Evolutionary conservation across 92 coral and sea anemone species (phyloP).

Genomic region (Actinostola sp.): DNA sequence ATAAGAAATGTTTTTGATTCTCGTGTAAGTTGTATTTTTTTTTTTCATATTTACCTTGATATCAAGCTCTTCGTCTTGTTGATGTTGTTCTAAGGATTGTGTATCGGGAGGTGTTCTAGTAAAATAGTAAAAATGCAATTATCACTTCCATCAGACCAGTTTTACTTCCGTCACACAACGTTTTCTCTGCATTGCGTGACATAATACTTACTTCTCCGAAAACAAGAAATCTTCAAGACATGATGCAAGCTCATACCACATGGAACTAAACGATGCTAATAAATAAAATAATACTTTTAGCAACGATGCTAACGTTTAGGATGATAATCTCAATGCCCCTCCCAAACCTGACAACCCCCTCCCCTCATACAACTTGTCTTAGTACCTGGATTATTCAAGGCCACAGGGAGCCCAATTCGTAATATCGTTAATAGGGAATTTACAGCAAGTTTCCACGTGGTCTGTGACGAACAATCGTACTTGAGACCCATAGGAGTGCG

Average conservation of each 20-base stretch:
- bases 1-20: too few relatives aligned
- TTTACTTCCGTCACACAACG: not conserved
- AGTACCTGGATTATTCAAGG: slow-evolving; percentile 74
- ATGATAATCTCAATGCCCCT: too few relatives aligned
- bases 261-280: slow-evolving; percentile 86
- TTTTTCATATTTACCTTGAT: slow-evolving; percentile 91
- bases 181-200: not conserved
- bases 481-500: slow-evolving; percentile 87
- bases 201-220: slow-evolving; percentile 81
- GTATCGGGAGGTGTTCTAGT: slow-evolving; percentile 93
- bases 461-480: slow-evolving; percentile 94
- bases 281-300: slow-evolving; percentile 7
- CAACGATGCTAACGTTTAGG: too few relatives aligned
- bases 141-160: too few relatives aligned
- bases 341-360: too few relatives aligned
- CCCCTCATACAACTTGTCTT: not conserved
- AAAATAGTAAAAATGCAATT: not conserved
- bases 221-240: slow-evolving; percentile 92
- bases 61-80: slow-evolving; percentile 90
- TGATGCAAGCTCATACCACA: slow-evolving; percentile 96
- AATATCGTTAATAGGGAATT: slow-evolving; percentile 82
- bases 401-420: slow-evolving; percentile 88
- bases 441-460: slow-evolving; percentile 98
- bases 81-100: slow-evolving; percentile 95
- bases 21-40: too few relatives aligned